Percentiles rank a stretch among this genome's conserved stretches.
Conservation (phyloP, 1,140 invertebrate species). For the Drosophila mayri region DNA sequence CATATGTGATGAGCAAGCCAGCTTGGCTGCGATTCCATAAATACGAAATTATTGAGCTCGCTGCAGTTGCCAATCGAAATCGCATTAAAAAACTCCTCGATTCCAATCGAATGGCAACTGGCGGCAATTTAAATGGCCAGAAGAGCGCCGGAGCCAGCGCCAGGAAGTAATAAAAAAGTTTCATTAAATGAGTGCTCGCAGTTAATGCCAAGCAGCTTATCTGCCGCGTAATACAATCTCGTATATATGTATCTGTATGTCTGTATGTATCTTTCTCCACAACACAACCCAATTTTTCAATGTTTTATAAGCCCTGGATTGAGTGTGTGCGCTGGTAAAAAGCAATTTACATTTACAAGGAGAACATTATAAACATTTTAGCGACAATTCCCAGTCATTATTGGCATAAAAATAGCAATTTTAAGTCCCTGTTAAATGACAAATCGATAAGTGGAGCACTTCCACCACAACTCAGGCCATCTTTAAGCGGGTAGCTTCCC, state of each 20-base stretch:
- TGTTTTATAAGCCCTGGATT: slow-evolving; percentile 38
- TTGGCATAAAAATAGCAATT: slow-evolving; percentile 46
- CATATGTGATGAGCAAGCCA: slow-evolving; percentile 27
- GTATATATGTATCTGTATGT: background rate
- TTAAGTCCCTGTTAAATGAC: slow-evolving; percentile 37
- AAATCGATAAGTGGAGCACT: slow-evolving; percentile 54
- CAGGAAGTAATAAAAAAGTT: slow-evolving; percentile 78
- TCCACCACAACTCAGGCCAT: background rate
- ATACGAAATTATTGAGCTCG: slow-evolving; percentile 15
- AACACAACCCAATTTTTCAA: slow-evolving; percentile 33
- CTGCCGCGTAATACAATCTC: slow-evolving; percentile 46
- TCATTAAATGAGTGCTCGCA: slow-evolving; percentile 62
- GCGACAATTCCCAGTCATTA: slow-evolving; percentile 65
- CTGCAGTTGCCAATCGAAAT: slow-evolving; percentile 60
- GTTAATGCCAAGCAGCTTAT: slow-evolving; percentile 71
- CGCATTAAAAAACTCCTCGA: slow-evolving; percentile 64
- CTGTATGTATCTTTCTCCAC: slow-evolving; percentile 27
- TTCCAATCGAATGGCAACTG: slow-evolving; percentile 35
- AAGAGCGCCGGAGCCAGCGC: slow-evolving; percentile 34
- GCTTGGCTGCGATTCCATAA: slow-evolving; percentile 3
- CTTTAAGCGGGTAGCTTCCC: slow-evolving; percentile 8
- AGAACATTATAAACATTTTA: slow-evolving; percentile 66
- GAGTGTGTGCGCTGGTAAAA: slow-evolving; percentile 8
- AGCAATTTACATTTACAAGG: slow-evolving; percentile 61
- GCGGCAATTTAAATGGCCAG: slow-evolving; percentile 52